phyloP scores from a whole-genome alignment of 2,888 invertebrate genomes.

The Luperina testacea region DNA sequence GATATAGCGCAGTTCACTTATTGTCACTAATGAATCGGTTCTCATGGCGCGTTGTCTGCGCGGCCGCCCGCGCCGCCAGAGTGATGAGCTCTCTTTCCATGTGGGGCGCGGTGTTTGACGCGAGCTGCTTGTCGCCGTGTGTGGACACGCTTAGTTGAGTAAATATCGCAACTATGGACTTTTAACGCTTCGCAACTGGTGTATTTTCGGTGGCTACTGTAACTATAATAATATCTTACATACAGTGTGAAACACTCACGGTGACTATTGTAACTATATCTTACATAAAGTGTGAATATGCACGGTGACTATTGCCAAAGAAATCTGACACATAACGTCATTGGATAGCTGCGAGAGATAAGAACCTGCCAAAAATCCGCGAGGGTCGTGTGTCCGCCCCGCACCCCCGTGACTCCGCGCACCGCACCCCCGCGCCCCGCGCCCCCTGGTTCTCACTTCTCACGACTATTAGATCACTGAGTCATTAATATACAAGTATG shows the following conservation, averaged over 20 bases:
- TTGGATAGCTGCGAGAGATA: not conserved
- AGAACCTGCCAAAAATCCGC: not conserved
- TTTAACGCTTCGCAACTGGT: not conserved
- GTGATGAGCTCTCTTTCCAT: not conserved
- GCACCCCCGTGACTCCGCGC: not conserved
- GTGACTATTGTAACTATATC: not conserved
- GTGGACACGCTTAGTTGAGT: not conserved
- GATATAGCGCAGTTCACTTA: not conserved
- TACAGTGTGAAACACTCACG: too few relatives aligned
- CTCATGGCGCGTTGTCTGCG: not conserved
- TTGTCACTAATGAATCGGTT: slow-evolving; percentile 11
- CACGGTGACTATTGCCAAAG: not conserved
- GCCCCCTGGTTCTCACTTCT: slow-evolving; percentile 35
- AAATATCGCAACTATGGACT: not conserved
- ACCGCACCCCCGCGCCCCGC: not conserved
- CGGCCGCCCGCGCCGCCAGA: not conserved
- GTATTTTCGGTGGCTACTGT: too few relatives aligned
- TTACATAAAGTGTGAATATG: not conserved
- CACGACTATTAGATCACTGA: slow-evolving; percentile 17
- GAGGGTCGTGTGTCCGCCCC: not conserved
- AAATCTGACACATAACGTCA: not conserved
- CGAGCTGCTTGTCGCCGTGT: not conserved
- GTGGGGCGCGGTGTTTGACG: not conserved
- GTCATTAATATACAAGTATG: slow-evolving; percentile 20
- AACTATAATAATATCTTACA: too few relatives aligned